These are phyloP conservation scores for Engystomops pustulosus DNA, from an alignment of 2,113 vertebrate genomes.

Conservation along the genomic window DNA sequence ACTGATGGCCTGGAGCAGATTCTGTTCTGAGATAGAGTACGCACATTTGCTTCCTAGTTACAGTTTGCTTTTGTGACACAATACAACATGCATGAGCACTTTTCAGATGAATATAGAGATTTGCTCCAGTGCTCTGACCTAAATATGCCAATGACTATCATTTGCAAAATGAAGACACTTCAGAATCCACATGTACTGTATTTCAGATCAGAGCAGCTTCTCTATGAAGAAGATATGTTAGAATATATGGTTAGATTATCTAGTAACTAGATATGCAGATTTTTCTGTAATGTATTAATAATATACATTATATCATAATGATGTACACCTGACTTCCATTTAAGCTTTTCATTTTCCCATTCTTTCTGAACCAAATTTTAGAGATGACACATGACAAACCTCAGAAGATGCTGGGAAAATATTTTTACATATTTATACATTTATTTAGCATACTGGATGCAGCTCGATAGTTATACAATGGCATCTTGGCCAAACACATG, in stretches of 20 bases:
- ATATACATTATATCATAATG: not conserved
- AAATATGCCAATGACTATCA: conserved; percentile 58
- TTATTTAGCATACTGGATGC: too few species aligned
- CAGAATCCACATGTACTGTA: conserved; percentile 34
- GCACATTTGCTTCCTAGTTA: conserved; percentile 21
- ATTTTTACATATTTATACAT: too few species aligned
- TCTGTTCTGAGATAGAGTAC: conserved; percentile 51
- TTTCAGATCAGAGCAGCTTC: conserved; percentile 19
- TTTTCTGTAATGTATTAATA: not conserved
- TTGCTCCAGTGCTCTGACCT: conserved; percentile 50
- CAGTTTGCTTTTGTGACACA: conserved; percentile 48
- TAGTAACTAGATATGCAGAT: not conserved
- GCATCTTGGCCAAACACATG: too few species aligned
- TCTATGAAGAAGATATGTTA: not conserved
- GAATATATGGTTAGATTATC: not conserved
- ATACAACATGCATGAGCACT: conserved; percentile 51
- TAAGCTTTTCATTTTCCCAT: not conserved
- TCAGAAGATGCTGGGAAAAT: too few species aligned
- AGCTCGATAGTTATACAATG: too few species aligned
- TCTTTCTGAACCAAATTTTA: not conserved
- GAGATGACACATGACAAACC: not conserved
- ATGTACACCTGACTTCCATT: not conserved
- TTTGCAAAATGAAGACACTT: conserved; percentile 46
- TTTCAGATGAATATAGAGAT: conserved; percentile 53
- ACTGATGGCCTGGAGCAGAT: conserved; percentile 47